phyloP scores from a whole-genome alignment of 2,797 vertebrate genomes.

The Pseudomugil tenellus region DNA sequence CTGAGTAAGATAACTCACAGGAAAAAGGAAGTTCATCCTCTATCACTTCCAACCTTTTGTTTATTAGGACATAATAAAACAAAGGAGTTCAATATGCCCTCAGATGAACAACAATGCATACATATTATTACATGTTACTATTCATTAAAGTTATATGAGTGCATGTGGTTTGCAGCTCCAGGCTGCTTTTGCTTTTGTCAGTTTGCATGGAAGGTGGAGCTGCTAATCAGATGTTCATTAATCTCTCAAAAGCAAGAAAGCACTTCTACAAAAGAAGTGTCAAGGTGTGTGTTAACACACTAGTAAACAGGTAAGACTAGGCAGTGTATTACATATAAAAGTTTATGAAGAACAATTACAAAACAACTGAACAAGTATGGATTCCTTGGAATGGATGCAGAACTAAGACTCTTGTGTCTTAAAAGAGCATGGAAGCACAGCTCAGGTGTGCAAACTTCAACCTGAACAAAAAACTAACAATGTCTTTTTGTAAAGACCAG shows the following conservation, averaged over 20 bases:
- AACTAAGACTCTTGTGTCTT: not conserved
- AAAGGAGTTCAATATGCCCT: not conserved
- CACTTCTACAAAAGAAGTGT: not conserved
- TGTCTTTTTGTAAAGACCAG: no score
- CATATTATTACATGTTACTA: not conserved
- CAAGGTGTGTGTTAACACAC: not conserved
- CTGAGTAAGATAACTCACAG: not conserved
- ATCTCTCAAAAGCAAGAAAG: no score
- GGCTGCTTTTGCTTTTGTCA: no score
- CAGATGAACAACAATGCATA: not conserved
- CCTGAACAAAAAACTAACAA: no score
- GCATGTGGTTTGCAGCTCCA: no score
- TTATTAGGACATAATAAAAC: not conserved
- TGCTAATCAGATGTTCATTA: no score
- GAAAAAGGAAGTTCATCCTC: not conserved
- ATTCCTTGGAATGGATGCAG: not conserved
- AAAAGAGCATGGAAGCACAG: not conserved
- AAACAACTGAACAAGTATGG: not conserved
- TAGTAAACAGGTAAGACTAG: not conserved
- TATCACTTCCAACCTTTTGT: not conserved
- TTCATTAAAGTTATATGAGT: no score
- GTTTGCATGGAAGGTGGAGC: no score
- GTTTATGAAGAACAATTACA: no score
- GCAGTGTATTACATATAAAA: no score
- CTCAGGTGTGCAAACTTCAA: not conserved